A percentile compares a stretch with the other conserved stretches of the same genome.
Conservation (phyloP, 2,888 invertebrate genomes). For the Byasa hedistus region DNA sequence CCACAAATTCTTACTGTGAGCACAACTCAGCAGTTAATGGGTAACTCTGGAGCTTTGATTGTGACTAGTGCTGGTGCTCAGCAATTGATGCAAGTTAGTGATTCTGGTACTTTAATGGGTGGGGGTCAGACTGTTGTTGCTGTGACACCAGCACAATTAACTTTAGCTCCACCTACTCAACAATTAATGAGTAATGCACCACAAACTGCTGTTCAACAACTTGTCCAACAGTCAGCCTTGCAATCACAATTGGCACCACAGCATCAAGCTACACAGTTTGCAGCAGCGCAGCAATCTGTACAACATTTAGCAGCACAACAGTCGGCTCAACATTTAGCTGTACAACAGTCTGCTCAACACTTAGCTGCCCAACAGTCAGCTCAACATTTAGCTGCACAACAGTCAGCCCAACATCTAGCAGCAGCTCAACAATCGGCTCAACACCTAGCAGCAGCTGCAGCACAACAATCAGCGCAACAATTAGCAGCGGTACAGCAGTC, state of each 20-base stretch:
- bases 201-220: conserved; percentile 68
- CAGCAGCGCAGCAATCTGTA: conserved; percentile 61
- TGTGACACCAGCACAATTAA: conserved; percentile 70
- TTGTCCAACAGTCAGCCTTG: conserved; percentile 67
- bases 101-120: conserved; percentile 73
- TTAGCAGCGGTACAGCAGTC: conserved; percentile 58
- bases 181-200: conserved; percentile 67
- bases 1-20: conserved; percentile 73
- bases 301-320: conserved; percentile 63
- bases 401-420: conserved; percentile 54
- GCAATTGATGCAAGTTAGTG: conserved; percentile 76
- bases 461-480: conserved; percentile 64
- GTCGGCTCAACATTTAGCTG: conserved; percentile 52
- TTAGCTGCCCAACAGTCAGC: conserved; percentile 51
- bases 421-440: conserved; percentile 60
- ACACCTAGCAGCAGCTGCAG: conserved; percentile 51
- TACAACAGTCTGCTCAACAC: conserved; percentile 59
- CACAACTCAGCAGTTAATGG: conserved; percentile 72
- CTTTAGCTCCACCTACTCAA: conserved; percentile 63
- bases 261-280: conserved; percentile 66
- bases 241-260: conserved; percentile 64
- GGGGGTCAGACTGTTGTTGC: conserved; percentile 74
- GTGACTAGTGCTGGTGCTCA: conserved; percentile 76
- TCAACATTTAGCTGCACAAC: conserved; percentile 54
- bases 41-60: conserved; percentile 72